Conservation (phyloP, 92 coral and sea anemone genomes). For the Siderastrea siderea region DNA sequence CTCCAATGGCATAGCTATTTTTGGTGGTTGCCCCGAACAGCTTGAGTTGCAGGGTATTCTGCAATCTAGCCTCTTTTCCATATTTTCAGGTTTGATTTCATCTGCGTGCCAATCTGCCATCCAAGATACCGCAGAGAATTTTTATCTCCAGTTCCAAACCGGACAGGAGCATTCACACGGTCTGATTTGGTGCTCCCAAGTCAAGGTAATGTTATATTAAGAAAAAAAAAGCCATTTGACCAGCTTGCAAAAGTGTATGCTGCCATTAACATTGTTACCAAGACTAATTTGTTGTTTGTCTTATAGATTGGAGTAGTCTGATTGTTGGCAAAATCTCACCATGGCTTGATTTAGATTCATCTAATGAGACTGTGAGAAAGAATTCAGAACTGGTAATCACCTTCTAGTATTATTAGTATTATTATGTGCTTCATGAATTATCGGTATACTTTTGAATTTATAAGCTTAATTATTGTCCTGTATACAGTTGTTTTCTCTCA, state of each 20-base stretch:
- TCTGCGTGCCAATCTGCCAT: constrained; percentile 97
- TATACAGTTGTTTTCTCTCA: no score
- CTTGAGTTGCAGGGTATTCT: no score
- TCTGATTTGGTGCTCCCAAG: constrained; percentile 95
- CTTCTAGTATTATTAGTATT: background rate
- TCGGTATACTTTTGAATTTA: no score
- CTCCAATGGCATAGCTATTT: no score
- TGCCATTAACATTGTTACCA: no score
- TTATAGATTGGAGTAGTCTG: constrained; percentile 93
- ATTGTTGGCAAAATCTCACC: constrained; percentile 99
- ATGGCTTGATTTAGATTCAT: constrained; percentile 94
- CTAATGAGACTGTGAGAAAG: constrained; percentile 82
- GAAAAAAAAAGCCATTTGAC: no score
- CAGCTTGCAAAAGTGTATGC: no score
- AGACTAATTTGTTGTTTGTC: background rate
- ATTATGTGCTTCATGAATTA: no score
- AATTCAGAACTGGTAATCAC: constrained; percentile 90
- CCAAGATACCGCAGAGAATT: constrained; percentile 96
- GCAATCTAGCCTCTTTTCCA: background rate
- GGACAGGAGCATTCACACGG: constrained; percentile 93
- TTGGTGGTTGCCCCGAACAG: no score
- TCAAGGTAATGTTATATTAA: constrained; percentile 70
- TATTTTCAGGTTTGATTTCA: constrained; percentile 89
- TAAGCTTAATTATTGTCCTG: no score
- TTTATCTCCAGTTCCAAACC: constrained; percentile 82